Evolutionary conservation across 2,888 invertebrate genomes (phyloP).

Genomic region (Drosophila infuscata): DNA sequence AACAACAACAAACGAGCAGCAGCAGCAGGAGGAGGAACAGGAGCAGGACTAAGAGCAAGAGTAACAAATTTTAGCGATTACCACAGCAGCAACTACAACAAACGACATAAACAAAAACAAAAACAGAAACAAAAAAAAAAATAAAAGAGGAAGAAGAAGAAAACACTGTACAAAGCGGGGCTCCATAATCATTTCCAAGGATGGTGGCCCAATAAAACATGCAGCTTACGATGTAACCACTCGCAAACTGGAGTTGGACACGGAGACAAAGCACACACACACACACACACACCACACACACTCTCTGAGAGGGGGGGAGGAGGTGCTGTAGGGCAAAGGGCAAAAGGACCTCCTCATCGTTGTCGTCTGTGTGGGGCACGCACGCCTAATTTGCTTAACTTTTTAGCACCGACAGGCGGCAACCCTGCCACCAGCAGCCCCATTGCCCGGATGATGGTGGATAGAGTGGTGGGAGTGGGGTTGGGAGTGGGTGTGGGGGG

Average conservation of each 20-base stretch:
- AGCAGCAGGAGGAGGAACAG: neutral
- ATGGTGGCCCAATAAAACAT: constrained; percentile 70
- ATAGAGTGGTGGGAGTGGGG: neutral
- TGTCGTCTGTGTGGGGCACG: constrained; percentile 65
- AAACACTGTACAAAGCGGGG: constrained; percentile 30
- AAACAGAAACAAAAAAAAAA: constrained; percentile 3
- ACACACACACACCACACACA: neutral
- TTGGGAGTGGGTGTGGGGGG: neutral
- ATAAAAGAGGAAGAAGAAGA: neutral
- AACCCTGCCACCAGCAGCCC: constrained; percentile 5
- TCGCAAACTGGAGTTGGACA: constrained; percentile 28
- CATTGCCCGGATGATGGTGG: neutral
- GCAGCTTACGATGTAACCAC: constrained; percentile 66
- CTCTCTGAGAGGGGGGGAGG: neutral
- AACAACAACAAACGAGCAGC: constrained; percentile 18
- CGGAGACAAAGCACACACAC: constrained; percentile 10
- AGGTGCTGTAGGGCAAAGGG: constrained; percentile 11
- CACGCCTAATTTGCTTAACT: constrained; percentile 79
- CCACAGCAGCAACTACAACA: constrained; percentile 17
- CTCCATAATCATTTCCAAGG: constrained; percentile 64
- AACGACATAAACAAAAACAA: constrained; percentile 3
- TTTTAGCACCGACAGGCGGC: constrained; percentile 69
- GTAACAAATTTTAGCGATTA: constrained; percentile 54
- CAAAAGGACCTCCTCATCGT: constrained; percentile 44
- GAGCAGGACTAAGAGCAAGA: neutral